These are phyloP conservation scores for Pomatorhinus ruficollis DNA, from an alignment of 2,113 vertebrate species.

Conservation along the genomic window DNA sequence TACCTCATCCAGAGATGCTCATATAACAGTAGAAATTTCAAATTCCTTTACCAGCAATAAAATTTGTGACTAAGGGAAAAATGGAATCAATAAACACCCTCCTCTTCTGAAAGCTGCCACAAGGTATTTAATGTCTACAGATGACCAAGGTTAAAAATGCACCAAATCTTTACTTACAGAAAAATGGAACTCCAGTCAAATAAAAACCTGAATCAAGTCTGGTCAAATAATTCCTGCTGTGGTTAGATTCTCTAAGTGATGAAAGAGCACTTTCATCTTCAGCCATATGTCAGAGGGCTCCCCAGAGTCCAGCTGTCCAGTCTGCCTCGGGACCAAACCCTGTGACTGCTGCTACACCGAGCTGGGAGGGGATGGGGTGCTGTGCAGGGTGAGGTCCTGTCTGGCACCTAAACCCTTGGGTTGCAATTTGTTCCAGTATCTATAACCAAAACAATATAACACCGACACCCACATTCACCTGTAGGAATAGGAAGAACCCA, in stretches of 20 bases:
- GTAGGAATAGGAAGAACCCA: background rate
- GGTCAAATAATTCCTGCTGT: background rate
- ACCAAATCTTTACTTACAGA: background rate
- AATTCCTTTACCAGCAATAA: conserved; percentile 6
- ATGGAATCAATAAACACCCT: conserved; percentile 1
- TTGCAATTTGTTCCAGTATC: background rate
- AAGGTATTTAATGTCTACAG: background rate
- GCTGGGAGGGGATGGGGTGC: background rate
- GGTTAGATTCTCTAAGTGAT: background rate
- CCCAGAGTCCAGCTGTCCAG: background rate
- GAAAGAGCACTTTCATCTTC: background rate
- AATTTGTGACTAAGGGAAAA: conserved; percentile 46
- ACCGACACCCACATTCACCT: background rate
- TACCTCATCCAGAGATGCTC: background rate
- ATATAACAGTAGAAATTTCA: background rate
- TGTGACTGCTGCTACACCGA: accelerated
- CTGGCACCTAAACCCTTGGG: background rate
- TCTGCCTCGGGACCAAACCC: background rate
- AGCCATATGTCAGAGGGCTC: background rate
- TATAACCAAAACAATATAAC: background rate
- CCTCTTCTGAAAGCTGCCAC: conserved; percentile 16
- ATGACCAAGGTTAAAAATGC: conserved; percentile 16
- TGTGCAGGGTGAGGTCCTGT: background rate
- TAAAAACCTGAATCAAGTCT: background rate
- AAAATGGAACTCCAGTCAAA: background rate